Evolutionary conservation across 2,113 vertebrate species (phyloP), one percentile per base, ranked within the genome.

Genomic region (Onychorhynchus coronatus): DNA sequence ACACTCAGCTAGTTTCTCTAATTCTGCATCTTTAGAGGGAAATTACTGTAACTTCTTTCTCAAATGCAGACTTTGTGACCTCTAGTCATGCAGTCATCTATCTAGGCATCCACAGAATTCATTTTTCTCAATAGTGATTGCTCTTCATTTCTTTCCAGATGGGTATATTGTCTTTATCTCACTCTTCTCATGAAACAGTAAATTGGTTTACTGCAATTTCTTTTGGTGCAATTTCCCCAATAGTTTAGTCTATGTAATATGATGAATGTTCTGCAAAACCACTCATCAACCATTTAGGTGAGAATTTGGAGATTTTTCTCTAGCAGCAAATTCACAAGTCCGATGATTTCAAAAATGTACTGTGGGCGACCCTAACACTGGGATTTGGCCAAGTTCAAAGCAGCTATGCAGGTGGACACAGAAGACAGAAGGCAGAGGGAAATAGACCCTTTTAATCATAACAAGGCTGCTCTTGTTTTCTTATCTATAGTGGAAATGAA

Each of bases 381-480:
- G 75, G 70, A 93, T 95, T 81, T 96, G 77, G 92, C 91, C 85
- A 97, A 93, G 93, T 95, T 97, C 92, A 97, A 94, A 97, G 88
- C 91, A 96, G 80, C 93, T 97, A 58, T 95, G 80, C 92, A 97
- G 95, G 95, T 97, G 95, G 97, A 97, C 96, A 74, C 77, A 92
- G 87, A 89, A 97, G 81, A 80, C 77, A 92, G 92, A 92, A 97
- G 80, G 82, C 88, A 88, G 93, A 95, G 96, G 92, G 87, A 97
- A 96, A 91, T 90, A 80, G 84, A 95, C 78, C 94, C 95, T 94
- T 98, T 95, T 96, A 96, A 95, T 94, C 87, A 86, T 91, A 97
- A 97, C 88, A 96, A 95, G 92, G 42, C 85, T 94, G 63, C 82
- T 96, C 81, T 96, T 97, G 89, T 97, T 98, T 96, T 95, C 91